Evolutionary conservation across 1,140 invertebrate species (phyloP), one percentile per base, ranked within the genome.

Genomic region (Drosophila bipectinata): DNA sequence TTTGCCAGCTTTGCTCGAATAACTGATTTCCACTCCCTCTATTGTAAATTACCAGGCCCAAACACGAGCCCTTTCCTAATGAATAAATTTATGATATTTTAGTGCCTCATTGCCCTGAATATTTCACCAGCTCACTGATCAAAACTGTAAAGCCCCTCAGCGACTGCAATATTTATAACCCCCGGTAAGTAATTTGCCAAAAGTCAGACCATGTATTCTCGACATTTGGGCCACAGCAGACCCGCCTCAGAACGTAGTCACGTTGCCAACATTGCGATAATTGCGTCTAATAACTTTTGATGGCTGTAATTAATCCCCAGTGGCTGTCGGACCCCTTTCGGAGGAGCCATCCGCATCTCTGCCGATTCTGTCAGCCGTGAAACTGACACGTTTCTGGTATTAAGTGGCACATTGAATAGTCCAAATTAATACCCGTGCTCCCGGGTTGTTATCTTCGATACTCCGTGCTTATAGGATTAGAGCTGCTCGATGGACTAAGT

Each of bases 251-350:
- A 60, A 57, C 60, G 59, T 57, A 69, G 68, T 69, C 78, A 82
- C 82, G 78, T 82, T 77, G 74, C 78, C 82, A 41, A 59, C 82
- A 87, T 76, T 88, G 82, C 74, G 83, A 88, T 88, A 88, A 88
- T 88, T 88, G 83, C 64, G 79, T 73, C 83, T 88, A 88, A 88
- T 88, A 88, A 88, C 83, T 88, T 88, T 88, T 88, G 83, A 88
- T 88, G 79, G 79, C 84, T 83, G 79, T 89, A 88, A 88, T 88
- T 88, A 88, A 88, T 88, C 87, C 84, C 72, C 83, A 73, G 74
- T 82, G 87, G 67, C 67, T 72, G 48, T 24, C 59, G 72, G 72
- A 30, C 44, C 57, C 41, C 41, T 6, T 18, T 44, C 41, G 14
- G 41, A 44, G 26, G 37, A 61, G 26, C 49, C 24, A 53, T 60